Percentiles rank a stretch among this genome's conserved stretches.
phyloP scores from a whole-genome alignment of 2,797 vertebrate genomes.

The Syngnathus rostellatus region DNA sequence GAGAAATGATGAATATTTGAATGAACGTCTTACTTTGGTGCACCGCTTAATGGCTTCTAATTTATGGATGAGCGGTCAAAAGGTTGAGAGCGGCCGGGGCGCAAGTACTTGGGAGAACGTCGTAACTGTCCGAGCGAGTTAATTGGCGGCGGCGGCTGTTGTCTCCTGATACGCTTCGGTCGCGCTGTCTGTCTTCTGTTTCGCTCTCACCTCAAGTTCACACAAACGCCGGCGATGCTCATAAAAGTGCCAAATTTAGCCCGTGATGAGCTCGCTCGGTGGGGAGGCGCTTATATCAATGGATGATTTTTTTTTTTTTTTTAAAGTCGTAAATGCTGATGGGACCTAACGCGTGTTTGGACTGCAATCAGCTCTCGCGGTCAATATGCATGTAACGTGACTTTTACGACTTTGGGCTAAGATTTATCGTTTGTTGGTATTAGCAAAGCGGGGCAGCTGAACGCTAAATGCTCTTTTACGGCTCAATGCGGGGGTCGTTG shows the following conservation, averaged over 20 bases:
- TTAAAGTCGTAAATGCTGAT: neutral
- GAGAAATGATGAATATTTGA: constrained; percentile 47
- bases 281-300: neutral
- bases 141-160: constrained; percentile 46
- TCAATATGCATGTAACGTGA: neutral
- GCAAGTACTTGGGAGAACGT: constrained; percentile 34
- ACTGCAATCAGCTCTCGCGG: neutral
- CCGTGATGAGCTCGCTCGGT: neutral
- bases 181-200: neutral
- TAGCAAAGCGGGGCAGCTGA: neutral
- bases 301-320: too few relatives aligned
- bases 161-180: constrained; percentile 29
- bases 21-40: constrained; percentile 37
- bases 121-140: constrained; percentile 33
- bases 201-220: neutral
- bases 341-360: neutral
- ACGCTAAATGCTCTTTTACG: neutral
- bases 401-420: neutral
- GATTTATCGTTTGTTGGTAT: neutral
- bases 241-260: neutral
- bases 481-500: neutral
- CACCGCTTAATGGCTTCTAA: constrained; percentile 43
- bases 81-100: constrained; percentile 36
- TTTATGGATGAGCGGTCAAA: constrained; percentile 57
- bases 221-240: neutral